These are phyloP conservation scores for Stegodyphus dumicola DNA, from an alignment of 1,140 invertebrate genomes.

Conservation along the genomic window DNA sequence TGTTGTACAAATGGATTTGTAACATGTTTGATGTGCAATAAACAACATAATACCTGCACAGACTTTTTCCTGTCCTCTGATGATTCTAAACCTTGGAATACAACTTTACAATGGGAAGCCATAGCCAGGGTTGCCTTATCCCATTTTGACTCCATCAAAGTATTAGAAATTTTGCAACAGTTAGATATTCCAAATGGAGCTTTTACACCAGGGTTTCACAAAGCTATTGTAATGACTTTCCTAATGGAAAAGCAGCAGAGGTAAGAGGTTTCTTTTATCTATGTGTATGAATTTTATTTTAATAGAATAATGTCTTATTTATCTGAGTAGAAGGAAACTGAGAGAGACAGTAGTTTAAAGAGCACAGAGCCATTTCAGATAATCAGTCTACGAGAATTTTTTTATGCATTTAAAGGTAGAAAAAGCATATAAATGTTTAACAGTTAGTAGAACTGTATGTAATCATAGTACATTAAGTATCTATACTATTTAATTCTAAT, in stretches of 20 bases:
- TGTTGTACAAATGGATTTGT: not conserved
- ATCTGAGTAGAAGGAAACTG: not conserved
- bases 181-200: conserved; percentile 55
- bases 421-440: not conserved
- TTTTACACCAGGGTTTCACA: conserved; percentile 56
- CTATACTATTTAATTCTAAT: too few relatives aligned
- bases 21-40: conserved; percentile 27
- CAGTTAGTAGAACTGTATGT: not conserved
- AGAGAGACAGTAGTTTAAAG: not conserved
- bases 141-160: conserved; percentile 43
- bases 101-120: conserved; percentile 44
- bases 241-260: conserved; percentile 57
- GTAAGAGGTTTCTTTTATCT: conserved; percentile 26
- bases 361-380: not conserved
- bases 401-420: not conserved
- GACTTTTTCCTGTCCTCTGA: not conserved
- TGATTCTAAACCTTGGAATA: conserved; percentile 22
- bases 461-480: too few relatives aligned
- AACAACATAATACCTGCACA: conserved; percentile 13
- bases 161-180: conserved; percentile 43
- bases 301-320: not conserved
- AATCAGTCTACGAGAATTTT: not conserved
- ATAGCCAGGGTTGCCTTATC: conserved; percentile 40
- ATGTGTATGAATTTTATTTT: not conserved
- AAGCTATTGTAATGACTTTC: conserved; percentile 37